A percentile compares a stretch with the other conserved stretches of the same genome.
Evolutionary conservation across 1,140 invertebrate species (phyloP).

Genomic region (Drosophila pectinifera): DNA sequence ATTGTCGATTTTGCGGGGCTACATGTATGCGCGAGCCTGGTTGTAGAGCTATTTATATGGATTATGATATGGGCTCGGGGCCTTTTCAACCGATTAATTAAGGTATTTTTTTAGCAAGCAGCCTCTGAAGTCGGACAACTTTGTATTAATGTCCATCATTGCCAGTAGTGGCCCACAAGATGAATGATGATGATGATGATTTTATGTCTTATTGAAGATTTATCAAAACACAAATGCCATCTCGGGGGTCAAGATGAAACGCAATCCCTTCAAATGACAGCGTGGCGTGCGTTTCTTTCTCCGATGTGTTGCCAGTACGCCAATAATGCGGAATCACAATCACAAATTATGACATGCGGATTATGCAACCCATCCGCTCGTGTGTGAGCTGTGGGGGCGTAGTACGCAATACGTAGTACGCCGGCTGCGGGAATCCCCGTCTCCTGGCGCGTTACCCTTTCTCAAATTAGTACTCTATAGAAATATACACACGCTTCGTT

Average conservation of each 20-base stretch:
- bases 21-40: too few relatives aligned
- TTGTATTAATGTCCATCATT: slow-evolving; percentile 63
- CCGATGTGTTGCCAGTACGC: slow-evolving; percentile 21
- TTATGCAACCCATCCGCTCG: slow-evolving; percentile 33
- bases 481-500: slow-evolving; percentile 6
- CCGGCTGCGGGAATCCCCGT: slow-evolving; percentile 4
- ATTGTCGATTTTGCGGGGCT: too few relatives aligned
- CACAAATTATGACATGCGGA: slow-evolving; percentile 8
- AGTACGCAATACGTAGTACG: slow-evolving; percentile 9
- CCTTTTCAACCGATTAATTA: slow-evolving; percentile 41
- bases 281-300: slow-evolving; percentile 45
- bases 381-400: slow-evolving; percentile 13
- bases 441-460: slow-evolving; percentile 23
- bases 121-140: slow-evolving; percentile 23
- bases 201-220: slow-evolving; percentile 68
- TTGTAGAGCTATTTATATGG: slow-evolving; percentile 32
- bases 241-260: slow-evolving; percentile 23
- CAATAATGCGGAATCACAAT: slow-evolving; percentile 28
- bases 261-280: slow-evolving; percentile 50
- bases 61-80: slow-evolving; percentile 27
- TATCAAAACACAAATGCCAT: slow-evolving; percentile 59
- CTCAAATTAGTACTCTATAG: slow-evolving; percentile 27
- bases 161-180: slow-evolving; percentile 15
- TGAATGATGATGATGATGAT: slow-evolving; percentile 76
- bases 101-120: slow-evolving; percentile 50